Conservation (phyloP, 2,797 vertebrate genomes). For the Sebastes ruberrimus region DNA sequence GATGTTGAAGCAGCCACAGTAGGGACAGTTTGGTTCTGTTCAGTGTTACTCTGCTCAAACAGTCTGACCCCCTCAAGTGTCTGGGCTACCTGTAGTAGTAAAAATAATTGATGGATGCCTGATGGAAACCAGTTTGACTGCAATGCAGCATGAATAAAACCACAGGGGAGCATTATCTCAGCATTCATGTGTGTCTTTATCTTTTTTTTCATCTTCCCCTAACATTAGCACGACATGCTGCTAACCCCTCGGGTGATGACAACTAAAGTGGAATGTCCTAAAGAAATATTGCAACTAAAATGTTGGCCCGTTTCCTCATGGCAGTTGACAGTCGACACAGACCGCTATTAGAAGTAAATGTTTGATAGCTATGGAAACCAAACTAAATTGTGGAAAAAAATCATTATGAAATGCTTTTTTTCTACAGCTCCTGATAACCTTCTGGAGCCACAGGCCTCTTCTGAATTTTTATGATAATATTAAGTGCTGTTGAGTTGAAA, state of each 20-base stretch:
- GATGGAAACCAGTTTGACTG: conserved; percentile 71
- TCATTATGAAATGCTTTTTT: conserved; percentile 27
- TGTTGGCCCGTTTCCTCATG: conserved; percentile 34
- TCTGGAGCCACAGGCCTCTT: conserved; percentile 13
- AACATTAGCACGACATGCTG: conserved; percentile 34
- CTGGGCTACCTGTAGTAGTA: conserved; percentile 72
- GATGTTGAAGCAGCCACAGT: conserved; percentile 59
- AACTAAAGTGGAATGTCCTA: conserved; percentile 40
- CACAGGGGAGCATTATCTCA: conserved; percentile 67
- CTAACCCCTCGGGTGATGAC: conserved; percentile 30
- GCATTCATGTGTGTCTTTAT: conserved; percentile 25
- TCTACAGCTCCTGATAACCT: conserved; percentile 44
- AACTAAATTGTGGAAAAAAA: conserved; percentile 33
- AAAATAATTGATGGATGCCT: conserved; percentile 64
- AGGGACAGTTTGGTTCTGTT: conserved; percentile 65
- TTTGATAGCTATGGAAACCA: conserved; percentile 56
- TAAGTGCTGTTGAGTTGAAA: conserved; percentile 20
- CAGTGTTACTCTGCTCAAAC: conserved; percentile 62
- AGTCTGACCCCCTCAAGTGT: conserved; percentile 60
- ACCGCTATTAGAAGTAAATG: conserved; percentile 42
- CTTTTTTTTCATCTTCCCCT: conserved; percentile 24
- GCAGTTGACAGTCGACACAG: conserved; percentile 17
- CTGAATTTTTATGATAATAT: conserved; percentile 37
- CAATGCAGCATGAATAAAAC: conserved; percentile 39
- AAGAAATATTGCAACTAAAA: conserved; percentile 38